Conservation (phyloP, 1,140 invertebrate species). For the Brachionus angularis region DNA sequence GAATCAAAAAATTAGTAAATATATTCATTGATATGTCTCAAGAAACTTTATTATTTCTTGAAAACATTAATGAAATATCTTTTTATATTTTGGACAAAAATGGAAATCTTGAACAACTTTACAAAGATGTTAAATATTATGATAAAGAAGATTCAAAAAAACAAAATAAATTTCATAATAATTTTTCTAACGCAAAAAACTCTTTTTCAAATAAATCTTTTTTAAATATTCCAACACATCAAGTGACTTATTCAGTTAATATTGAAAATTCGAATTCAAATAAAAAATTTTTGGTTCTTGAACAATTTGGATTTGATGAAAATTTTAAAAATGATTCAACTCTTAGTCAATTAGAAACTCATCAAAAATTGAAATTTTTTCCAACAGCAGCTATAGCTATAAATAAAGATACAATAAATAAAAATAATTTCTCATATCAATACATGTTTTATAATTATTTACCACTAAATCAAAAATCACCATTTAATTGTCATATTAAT, state of each 20-base stretch:
- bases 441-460: conserved; percentile 1
- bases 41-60: conserved; percentile 3
- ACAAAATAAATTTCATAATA: too few species aligned
- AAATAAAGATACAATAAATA: neutral
- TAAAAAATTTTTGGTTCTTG: conserved; percentile 4
- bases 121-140: neutral
- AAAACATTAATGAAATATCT: conserved; percentile 11
- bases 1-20: neutral
- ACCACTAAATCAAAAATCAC: conserved; percentile 2
- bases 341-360: neutral
- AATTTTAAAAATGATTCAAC: neutral
- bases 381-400: neutral
- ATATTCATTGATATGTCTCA: neutral
- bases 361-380: neutral
- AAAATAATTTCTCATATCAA: neutral
- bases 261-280: neutral
- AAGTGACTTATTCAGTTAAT: neutral
- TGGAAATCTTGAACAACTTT: neutral
- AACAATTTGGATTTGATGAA: conserved; percentile 23
- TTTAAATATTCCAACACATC: neutral
- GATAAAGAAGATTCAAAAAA: too few species aligned
- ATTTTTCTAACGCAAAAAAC: too few species aligned
- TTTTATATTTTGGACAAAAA: neutral
- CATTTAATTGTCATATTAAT: conserved; percentile 10
- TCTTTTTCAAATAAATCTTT: too few species aligned